These are phyloP conservation scores for Gari tellinella DNA, from an alignment of 2,888 invertebrate species.

Conservation along the genomic window DNA sequence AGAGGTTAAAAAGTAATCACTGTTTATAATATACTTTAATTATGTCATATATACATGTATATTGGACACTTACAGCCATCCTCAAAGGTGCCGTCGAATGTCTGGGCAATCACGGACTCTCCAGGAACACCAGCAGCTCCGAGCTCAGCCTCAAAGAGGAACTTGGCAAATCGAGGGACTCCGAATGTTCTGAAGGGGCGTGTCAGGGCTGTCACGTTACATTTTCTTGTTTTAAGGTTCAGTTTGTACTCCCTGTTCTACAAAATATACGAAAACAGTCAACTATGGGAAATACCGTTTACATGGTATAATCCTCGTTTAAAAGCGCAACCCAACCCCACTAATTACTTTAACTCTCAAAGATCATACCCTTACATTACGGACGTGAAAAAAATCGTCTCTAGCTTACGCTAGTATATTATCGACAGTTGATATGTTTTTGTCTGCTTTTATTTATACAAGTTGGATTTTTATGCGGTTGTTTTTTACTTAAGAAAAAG, in stretches of 20 bases:
- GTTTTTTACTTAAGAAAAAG: no score
- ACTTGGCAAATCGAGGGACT: conserved; percentile 69
- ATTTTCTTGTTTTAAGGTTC: conserved; percentile 68
- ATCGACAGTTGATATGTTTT: no score
- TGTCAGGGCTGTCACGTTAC: conserved; percentile 64
- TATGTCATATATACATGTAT: neutral
- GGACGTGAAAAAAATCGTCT: no score
- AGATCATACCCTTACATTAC: neutral
- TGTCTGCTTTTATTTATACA: no score
- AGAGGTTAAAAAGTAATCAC: no score
- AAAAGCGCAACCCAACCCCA: no score
- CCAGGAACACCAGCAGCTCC: conserved; percentile 70
- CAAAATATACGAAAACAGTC: neutral
- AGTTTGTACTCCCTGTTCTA: conserved; percentile 72
- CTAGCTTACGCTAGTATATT: no score
- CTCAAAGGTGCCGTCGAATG: conserved; percentile 64
- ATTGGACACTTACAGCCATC: conserved; percentile 17
- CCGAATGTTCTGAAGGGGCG: conserved; percentile 70
- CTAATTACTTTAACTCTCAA: neutral
- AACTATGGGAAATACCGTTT: neutral
- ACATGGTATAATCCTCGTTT: no score
- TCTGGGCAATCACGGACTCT: conserved; percentile 65
- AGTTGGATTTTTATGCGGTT: no score
- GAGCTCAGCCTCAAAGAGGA: conserved; percentile 64
- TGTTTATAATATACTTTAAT: no score